Evolutionary conservation across 2,797 vertebrate species (phyloP).

Genomic region (Hipposideros larvatus): DNA sequence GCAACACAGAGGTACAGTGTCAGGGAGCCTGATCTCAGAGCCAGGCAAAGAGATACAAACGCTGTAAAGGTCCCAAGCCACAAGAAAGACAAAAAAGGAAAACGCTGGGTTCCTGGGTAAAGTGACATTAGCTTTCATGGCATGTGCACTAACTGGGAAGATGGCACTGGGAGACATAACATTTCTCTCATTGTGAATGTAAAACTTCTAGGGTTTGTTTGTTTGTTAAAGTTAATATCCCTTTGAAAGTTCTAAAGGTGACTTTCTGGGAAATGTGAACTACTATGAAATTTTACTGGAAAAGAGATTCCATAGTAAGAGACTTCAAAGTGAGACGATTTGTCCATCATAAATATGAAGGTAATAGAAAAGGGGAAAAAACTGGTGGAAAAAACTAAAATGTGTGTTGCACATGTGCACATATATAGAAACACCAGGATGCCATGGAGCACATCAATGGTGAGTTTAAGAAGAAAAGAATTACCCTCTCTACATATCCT

Average conservation of each 20-base stretch:
- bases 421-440: background rate
- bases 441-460: background rate
- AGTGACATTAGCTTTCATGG: background rate
- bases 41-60: slow-evolving; percentile 68
- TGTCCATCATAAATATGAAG: background rate
- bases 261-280: slow-evolving; percentile 41
- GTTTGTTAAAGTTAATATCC: slow-evolving; percentile 26
- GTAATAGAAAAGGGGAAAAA: background rate
- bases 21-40: slow-evolving; percentile 84
- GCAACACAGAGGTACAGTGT: slow-evolving; percentile 84
- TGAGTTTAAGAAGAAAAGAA: background rate
- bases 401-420: background rate
- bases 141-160: background rate
- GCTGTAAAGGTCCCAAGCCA: slow-evolving; percentile 23
- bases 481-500: background rate
- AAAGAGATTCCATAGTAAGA: slow-evolving; percentile 31
- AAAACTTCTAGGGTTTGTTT: background rate
- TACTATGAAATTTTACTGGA: slow-evolving; percentile 16
- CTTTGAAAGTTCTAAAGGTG: slow-evolving; percentile 47
- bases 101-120: background rate
- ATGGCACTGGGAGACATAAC: background rate
- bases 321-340: slow-evolving; percentile 29
- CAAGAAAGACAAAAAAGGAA: slow-evolving; percentile 55
- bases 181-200: background rate
- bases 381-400: background rate